Evolutionary conservation across 2,113 vertebrate genomes (phyloP), one percentile per base, ranked within the genome.

Genomic region (Oryzias melastigma): DNA sequence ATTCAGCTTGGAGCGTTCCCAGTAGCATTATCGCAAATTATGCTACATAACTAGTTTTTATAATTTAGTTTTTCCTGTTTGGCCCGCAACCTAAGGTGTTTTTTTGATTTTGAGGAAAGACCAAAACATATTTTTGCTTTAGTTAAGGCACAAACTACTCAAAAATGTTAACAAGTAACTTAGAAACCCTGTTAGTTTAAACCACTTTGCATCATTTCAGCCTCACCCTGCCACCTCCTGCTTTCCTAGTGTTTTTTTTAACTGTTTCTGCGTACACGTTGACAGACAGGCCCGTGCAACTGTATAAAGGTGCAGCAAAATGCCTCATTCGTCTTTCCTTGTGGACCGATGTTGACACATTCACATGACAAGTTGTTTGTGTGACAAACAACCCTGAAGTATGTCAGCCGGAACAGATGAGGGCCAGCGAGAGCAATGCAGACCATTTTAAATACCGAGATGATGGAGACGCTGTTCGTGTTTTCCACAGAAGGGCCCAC

Each of bases 391-490:
- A 71, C 58, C 47, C 66, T 2, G 71, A 65, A 58, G 78, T 20
- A 24, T 55, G 68, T 52, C 75, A 78, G 80, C 49, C 55, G 41
- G 55, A 62, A 66, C 55, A 56, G 65, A 71, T 45, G 56, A 68
- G 77, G 45, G 79, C 52, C 63, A 56, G 57, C 40, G 18, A 67
- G 70, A 66, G 59, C 61, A 51, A 65, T n/a, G 50, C 10, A 17
- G 65, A 66, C 73, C 73, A 77, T 86, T 86, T 88, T 79, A 80
- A 35, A 82, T 82, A 83, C 80, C 75, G 77, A 73, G 72, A 80
- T 78, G 78, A 81, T 82, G 71, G 72, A 85, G 82, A 84, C 27
- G 45, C 75, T 42, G 71, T 70, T 74, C 50, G 44, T 63, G 18
- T 64, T 83, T 70, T 45, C 35, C 22, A 46, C 63, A 50, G 46